A percentile compares a stretch with the other conserved stretches of the same genome.
Conservation (phyloP, 2,797 vertebrate species). For the Potorous gilbertii region DNA sequence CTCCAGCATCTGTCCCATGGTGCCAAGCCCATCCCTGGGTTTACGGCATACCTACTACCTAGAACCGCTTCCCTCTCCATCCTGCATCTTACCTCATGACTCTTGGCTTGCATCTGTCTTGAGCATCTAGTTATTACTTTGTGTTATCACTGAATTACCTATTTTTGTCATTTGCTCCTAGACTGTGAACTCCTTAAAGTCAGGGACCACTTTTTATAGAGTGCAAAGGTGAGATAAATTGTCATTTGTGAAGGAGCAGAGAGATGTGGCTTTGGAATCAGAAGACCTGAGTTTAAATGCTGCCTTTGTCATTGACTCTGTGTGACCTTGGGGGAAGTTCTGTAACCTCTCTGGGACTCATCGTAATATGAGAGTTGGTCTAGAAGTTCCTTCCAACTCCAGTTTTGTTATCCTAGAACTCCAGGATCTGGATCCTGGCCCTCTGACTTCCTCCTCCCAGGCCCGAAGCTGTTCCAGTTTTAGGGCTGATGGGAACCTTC, state of each 20-base stretch:
- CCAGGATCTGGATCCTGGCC: neutral
- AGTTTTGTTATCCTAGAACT: neutral
- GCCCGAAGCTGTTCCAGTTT: neutral
- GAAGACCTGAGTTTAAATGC: neutral
- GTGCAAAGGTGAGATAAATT: neutral
- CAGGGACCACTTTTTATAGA: neutral
- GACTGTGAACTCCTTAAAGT: neutral
- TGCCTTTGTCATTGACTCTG: neutral
- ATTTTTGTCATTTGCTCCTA: neutral
- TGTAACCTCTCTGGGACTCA: neutral
- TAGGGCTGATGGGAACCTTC: neutral
- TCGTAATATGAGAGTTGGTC: neutral
- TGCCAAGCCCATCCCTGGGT: no score
- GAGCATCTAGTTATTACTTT: neutral
- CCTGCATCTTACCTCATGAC: neutral
- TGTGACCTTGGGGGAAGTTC: neutral
- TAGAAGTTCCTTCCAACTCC: neutral
- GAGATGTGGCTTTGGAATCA: neutral
- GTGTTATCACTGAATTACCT: neutral
- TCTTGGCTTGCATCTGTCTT: neutral
- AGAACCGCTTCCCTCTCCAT: neutral
- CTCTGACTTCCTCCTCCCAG: neutral
- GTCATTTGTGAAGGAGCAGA: neutral
- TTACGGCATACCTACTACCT: no score
- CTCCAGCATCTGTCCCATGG: no score